A percentile compares a stretch with the other conserved stretches of the same genome.
These are phyloP conservation scores for Cherax destructor DNA, from an alignment of 1,140 invertebrate species.

Conservation along the genomic window DNA sequence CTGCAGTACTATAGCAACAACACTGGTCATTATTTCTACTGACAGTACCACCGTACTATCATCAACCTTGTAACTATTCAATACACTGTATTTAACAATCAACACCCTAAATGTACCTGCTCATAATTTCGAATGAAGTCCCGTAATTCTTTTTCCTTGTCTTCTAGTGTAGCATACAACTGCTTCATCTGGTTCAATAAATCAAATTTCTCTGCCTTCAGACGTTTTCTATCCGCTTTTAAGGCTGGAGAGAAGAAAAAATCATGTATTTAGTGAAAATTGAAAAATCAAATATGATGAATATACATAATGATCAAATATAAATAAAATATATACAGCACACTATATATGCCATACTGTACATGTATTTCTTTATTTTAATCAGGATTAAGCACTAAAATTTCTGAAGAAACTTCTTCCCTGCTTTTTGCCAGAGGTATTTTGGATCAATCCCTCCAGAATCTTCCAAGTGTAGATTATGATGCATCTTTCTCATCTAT, in stretches of 20 bases:
- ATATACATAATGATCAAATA: background rate
- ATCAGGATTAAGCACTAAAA: no score
- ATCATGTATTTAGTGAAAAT: background rate
- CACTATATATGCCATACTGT: background rate
- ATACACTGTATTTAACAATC: background rate
- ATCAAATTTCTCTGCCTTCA: constrained; percentile 96
- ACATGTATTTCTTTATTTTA: background rate
- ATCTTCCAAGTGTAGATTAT: no score
- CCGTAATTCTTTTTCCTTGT: constrained; percentile 93
- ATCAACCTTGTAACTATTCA: background rate
- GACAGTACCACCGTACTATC: no score
- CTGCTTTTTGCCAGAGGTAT: no score
- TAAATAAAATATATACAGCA: background rate
- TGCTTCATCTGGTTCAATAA: constrained; percentile 96
- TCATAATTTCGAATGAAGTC: constrained; percentile 97
- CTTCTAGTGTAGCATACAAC: constrained; percentile 93
- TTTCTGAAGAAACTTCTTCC: no score
- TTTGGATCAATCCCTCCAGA: no score
- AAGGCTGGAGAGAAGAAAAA: constrained; percentile 77
- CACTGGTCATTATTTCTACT: no score
- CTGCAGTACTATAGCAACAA: no score
- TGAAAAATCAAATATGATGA: background rate
- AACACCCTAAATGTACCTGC: constrained; percentile 80
- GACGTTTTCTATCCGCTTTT: constrained; percentile 90
- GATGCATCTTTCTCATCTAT: no score